Percentiles rank a stretch among this genome's conserved stretches.
These are phyloP conservation scores for Nautilus pompilius DNA, from an alignment of 1,140 invertebrate species.

Conservation along the genomic window DNA sequence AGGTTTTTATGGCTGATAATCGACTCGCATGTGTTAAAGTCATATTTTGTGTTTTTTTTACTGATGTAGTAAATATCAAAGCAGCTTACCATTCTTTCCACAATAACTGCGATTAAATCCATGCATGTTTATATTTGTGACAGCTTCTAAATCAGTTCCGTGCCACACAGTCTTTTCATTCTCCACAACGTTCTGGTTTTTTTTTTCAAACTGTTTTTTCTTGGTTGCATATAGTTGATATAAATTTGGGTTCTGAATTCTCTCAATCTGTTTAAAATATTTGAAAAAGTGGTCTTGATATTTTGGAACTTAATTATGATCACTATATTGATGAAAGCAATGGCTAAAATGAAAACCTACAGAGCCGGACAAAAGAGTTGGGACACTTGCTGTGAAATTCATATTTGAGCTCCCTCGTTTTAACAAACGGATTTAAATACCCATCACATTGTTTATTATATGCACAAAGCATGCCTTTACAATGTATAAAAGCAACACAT, in stretches of 20 bases:
- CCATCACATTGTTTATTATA: too few species aligned
- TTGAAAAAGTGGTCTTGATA: too few species aligned
- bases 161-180: slow-evolving; percentile 38
- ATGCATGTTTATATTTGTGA: slow-evolving; percentile 29
- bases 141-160: slow-evolving; percentile 25
- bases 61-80: too few species aligned
- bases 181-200: slow-evolving; percentile 10
- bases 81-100: slow-evolving; percentile 42
- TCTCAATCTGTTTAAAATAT: slow-evolving; percentile 28
- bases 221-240: slow-evolving; percentile 28
- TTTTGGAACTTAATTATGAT: too few species aligned
- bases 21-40: not conserved
- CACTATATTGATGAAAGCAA: too few species aligned
- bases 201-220: slow-evolving; percentile 23
- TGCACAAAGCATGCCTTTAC: too few species aligned
- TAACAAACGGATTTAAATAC: too few species aligned
- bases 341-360: too few species aligned
- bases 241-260: slow-evolving; percentile 28
- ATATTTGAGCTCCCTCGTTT: too few species aligned
- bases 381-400: too few species aligned
- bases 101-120: slow-evolving; percentile 43
- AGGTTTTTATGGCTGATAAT: not conserved
- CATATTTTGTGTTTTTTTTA: not conserved
- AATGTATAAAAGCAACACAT: too few species aligned
- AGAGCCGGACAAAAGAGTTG: too few species aligned